A percentile compares a stretch with the other conserved stretches of the same genome.
These are phyloP conservation scores for Tigriopus californicus DNA, from an alignment of 2,888 invertebrate genomes.

Conservation along the genomic window DNA sequence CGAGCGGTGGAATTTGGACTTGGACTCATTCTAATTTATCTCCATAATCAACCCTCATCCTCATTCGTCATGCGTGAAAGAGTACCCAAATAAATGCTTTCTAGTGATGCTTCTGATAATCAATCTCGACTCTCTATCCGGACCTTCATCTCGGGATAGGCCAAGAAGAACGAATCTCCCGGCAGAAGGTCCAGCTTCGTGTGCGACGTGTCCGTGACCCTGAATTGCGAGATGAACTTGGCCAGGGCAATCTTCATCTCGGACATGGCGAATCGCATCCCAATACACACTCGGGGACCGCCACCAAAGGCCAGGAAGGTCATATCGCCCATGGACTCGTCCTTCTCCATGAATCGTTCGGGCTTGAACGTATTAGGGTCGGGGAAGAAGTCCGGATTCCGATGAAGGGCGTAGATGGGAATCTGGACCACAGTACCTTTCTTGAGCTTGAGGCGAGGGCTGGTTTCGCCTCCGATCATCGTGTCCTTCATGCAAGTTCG, in stretches of 20 bases:
- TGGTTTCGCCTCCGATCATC: too few relatives aligned
- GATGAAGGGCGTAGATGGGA: constrained; percentile 1
- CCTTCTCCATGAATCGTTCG: constrained; percentile 1
- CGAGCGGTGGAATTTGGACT: too few relatives aligned
- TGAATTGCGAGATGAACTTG: not conserved
- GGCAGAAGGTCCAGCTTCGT: not conserved
- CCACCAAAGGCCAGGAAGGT: not conserved
- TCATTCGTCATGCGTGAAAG: too few relatives aligned
- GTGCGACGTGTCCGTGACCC: not conserved
- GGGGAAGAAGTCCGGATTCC: constrained; percentile 9
- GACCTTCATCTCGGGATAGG: not conserved
- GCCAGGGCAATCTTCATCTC: constrained; percentile 1
- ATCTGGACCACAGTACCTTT: not conserved
- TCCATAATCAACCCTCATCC: too few relatives aligned
- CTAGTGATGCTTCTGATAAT: not conserved
- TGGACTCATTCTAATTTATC: too few relatives aligned
- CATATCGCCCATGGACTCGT: not conserved
- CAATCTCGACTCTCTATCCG: not conserved
- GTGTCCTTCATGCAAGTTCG: too few relatives aligned
- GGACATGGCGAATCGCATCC: not conserved
- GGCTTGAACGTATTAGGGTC: constrained; percentile 6
- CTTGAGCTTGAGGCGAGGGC: not conserved
- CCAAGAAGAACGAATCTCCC: not conserved
- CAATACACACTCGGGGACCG: not conserved
- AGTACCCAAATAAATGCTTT: too few relatives aligned